These are phyloP conservation scores for Plecturocebus donacophilus DNA, from an alignment of 2,113 vertebrate species.

Conservation along the genomic window DNA sequence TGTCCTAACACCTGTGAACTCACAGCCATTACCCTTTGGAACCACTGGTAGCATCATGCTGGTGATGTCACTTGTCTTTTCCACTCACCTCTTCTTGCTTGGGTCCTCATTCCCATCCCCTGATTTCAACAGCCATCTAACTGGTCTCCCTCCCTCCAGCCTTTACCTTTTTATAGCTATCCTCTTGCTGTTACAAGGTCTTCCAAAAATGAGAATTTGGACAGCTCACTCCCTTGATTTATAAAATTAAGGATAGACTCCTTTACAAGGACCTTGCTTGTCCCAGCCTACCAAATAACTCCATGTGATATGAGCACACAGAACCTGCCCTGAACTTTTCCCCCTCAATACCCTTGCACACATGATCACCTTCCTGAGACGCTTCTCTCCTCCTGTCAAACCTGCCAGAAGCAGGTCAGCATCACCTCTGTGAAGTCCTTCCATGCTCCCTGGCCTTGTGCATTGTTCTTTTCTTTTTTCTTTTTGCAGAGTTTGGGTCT, in stretches of 20 bases:
- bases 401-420: neutral
- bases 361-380: neutral
- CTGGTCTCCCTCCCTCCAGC: neutral
- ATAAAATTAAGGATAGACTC: neutral
- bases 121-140: neutral
- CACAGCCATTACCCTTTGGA: neutral
- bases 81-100: neutral
- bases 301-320: neutral
- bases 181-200: neutral
- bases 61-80: neutral
- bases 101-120: neutral
- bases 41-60: neutral
- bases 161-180: neutral
- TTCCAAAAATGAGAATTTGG: neutral
- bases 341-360: accelerated
- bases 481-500: too few species aligned
- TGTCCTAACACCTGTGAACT: neutral
- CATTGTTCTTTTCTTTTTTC: too few species aligned
- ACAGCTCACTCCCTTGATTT: neutral
- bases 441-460: neutral
- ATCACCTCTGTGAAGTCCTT: neutral
- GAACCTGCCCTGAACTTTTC: neutral
- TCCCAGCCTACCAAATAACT: neutral
- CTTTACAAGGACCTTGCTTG: neutral
- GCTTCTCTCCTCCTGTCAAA: neutral